Conservation (phyloP, 1,140 invertebrate genomes). For the Bathynomus jamesi region DNA sequence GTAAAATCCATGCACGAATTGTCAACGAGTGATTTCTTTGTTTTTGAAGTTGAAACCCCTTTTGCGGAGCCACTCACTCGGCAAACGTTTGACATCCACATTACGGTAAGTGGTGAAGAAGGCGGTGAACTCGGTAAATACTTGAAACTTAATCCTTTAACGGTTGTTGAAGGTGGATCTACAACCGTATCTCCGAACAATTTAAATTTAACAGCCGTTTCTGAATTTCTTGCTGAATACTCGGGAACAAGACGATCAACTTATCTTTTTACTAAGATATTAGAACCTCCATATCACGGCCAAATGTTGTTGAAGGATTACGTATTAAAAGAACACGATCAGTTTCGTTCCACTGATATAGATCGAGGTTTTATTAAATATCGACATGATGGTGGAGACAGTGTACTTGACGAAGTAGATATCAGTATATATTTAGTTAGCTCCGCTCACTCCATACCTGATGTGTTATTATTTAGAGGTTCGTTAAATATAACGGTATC, state of each 20-base stretch:
- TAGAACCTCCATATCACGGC: constrained; percentile 37
- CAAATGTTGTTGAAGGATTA: constrained; percentile 32
- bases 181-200: constrained; percentile 50
- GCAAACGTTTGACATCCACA: constrained; percentile 68
- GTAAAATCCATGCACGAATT: constrained; percentile 69
- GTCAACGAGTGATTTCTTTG: constrained; percentile 74
- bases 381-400: constrained; percentile 80
- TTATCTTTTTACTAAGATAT: constrained; percentile 40
- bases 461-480: constrained; percentile 68
- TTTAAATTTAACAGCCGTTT: constrained; percentile 67
- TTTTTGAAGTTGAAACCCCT: constrained; percentile 67
- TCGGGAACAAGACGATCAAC: constrained; percentile 46
- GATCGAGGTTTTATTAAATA: constrained; percentile 73
- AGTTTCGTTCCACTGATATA: constrained; percentile 68
- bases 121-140: constrained; percentile 67
- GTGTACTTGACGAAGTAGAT: constrained; percentile 60
- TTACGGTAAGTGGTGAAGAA: constrained; percentile 61
- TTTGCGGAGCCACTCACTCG: constrained; percentile 42
- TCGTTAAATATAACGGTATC: constrained; percentile 68
- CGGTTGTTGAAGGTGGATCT: constrained; percentile 71
- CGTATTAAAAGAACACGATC: constrained; percentile 41
- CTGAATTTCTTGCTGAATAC: constrained; percentile 63
- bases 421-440: constrained; percentile 62
- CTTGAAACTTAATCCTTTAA: constrained; percentile 51
- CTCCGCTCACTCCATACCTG: constrained; percentile 39